Evolutionary conservation across 1,140 invertebrate species (phyloP).

Genomic region (Tetramorium alpestre): DNA sequence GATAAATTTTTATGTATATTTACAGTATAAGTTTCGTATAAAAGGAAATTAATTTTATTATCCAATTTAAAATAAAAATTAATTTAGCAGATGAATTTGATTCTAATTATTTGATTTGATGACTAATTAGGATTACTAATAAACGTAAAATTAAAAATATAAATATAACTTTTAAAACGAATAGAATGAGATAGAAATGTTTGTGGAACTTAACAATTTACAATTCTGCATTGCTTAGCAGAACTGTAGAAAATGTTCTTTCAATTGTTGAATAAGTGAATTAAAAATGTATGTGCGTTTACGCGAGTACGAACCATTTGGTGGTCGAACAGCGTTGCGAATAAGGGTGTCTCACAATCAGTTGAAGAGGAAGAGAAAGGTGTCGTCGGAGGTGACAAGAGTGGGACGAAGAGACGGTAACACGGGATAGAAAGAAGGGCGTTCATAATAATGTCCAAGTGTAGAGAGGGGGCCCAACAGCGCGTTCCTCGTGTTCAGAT

Average conservation of each 20-base stretch:
- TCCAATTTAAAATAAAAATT: background rate
- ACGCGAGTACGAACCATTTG: background rate
- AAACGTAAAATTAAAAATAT: background rate
- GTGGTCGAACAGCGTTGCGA: background rate
- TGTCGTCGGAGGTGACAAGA: conserved; percentile 54
- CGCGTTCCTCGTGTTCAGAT: conserved; percentile 78
- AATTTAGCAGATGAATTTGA: background rate
- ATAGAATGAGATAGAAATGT: background rate
- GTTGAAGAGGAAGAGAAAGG: conserved; percentile 13
- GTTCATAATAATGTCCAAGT: conserved; percentile 80
- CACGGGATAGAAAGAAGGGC: conserved; percentile 67
- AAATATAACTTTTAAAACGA: background rate
- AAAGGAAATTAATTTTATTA: background rate
- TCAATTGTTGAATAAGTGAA: conserved; percentile 17
- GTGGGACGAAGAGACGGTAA: conserved; percentile 62
- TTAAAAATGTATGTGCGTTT: background rate
- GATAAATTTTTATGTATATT: background rate
- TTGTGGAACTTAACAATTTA: background rate
- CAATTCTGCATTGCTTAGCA: background rate
- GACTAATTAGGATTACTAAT: background rate
- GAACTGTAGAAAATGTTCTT: background rate
- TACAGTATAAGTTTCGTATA: background rate
- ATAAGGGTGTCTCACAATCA: background rate
- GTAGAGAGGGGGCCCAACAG: conserved; percentile 64
- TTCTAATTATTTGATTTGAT: background rate